A percentile compares a stretch with the other conserved stretches of the same genome.
Evolutionary conservation across 92 coral and sea anemone species (phyloP).

Genomic region (Montipora capitata): DNA sequence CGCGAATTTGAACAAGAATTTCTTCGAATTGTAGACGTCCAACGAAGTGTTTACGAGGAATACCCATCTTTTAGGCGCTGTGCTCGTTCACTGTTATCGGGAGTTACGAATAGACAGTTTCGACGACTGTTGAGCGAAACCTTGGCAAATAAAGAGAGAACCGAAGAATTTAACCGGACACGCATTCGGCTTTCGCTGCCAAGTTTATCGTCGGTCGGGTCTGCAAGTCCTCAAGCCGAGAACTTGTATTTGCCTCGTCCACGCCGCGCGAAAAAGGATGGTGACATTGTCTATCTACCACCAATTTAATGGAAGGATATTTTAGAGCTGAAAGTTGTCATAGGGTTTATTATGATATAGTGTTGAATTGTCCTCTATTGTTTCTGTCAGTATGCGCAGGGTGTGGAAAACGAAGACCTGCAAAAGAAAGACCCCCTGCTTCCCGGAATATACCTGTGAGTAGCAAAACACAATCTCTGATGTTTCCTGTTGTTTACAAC

Average conservation of each 20-base stretch:
- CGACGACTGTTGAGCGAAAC: conserved; percentile 68
- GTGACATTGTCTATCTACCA: conserved; percentile 80
- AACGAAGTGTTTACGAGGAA: conserved; percentile 72
- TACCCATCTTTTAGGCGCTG: conserved; percentile 6
- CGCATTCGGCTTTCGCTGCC: conserved; percentile 79
- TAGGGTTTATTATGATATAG: too few relatives aligned
- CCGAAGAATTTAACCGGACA: conserved; percentile 76
- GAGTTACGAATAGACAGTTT: conserved; percentile 79
- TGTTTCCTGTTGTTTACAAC: too few relatives aligned
- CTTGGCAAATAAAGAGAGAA: conserved; percentile 62
- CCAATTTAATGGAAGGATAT: conserved; percentile 65
- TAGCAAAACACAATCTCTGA: too few relatives aligned
- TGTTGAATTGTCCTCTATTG: too few relatives aligned
- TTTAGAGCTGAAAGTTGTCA: too few relatives aligned
- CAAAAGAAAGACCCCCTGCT: too few relatives aligned
- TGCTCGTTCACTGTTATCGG: conserved; percentile 1
- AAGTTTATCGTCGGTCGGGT: conserved; percentile 32
- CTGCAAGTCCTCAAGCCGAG: conserved; percentile 18
- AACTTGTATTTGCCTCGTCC: conserved; percentile 40
- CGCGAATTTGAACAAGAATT: conserved; percentile 86
- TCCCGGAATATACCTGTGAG: too few relatives aligned
- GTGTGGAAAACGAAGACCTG: too few relatives aligned
- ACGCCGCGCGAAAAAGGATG: conserved; percentile 75
- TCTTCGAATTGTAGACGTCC: conserved; percentile 84
- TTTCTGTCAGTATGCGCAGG: too few relatives aligned